Base-by-base conservation (phyloP, 2,888 invertebrate genomes). In the Polyommatus icarus region DNA sequence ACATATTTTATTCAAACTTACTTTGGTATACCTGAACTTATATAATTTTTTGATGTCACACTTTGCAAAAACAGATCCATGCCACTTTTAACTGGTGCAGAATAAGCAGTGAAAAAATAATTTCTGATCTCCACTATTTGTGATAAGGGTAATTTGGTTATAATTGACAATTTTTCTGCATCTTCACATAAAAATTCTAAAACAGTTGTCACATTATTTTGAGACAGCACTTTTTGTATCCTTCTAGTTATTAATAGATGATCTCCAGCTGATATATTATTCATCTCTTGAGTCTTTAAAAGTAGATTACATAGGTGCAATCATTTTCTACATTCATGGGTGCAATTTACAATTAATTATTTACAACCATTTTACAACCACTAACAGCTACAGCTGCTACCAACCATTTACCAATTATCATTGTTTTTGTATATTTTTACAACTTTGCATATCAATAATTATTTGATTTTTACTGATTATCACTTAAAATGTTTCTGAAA, bases 101-200 rank as follows among this genome's bases (percentile, higher is more conserved):
- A 91, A 86, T 93, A 94, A 84, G 93, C 94, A 10, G 87, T 84
- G 81, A 95, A 90, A 82, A 96, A 91, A 81, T 90, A 86, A 84
- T 85, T 90, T 82, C 91, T 88, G 78, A 91, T 84, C 46, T 84
- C 81, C 82, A 91, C 81, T 82, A 90, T 82, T 85, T 95, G 94
- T 83, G 94, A 90, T 80, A 94, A 89, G 76, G 87, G 87, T 77
- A 96, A 87, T 84, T 91, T 92, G 10, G 95, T 93, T 76, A 94
- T 82, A 20, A 84, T 85, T 59, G 91, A 85, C 80, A 96, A 84
- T 82, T 94, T 95, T 79, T 95, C 94, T 20, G 91, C 86, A 83
- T 96, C 95, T 83, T 95, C 93, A 81, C 92, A 87, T 79, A 96
- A 86, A 86, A 96, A 96, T 83, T 96, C 95, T 57, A 93, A 84